Evolutionary conservation across 1,140 invertebrate species (phyloP).

Genomic region (Panagrolaimus sp.): DNA sequence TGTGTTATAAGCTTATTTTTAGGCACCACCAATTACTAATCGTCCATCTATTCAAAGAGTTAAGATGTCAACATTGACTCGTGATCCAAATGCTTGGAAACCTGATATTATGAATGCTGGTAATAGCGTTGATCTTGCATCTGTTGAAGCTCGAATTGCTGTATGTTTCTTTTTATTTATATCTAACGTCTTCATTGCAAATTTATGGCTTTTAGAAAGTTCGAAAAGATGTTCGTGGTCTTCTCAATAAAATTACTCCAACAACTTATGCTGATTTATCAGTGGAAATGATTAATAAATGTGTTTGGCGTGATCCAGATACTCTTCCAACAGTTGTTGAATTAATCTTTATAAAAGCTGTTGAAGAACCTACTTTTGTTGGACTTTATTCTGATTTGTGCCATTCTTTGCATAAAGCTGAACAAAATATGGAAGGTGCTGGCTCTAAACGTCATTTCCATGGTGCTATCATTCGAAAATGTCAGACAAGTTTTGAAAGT

Average conservation of each 20-base stretch:
- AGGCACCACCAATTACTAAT: not conserved
- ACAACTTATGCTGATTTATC: not conserved
- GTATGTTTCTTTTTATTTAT: too few species aligned
- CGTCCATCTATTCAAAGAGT: not conserved
- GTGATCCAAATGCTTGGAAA: not conserved
- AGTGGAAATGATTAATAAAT: not conserved
- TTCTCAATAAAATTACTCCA: conserved; percentile 1
- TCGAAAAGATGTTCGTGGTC: not conserved
- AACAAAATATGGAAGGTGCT: not conserved
- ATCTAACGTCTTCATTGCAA: too few species aligned
- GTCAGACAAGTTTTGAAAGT: not conserved
- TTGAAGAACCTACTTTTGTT: conserved; percentile 4
- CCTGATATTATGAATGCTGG: not conserved
- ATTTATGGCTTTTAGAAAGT: not conserved
- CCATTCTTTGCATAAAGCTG: not conserved
- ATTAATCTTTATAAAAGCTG: not conserved
- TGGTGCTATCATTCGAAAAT: not conserved
- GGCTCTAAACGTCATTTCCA: not conserved
- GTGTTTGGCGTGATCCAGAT: not conserved
- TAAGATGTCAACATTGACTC: not conserved
- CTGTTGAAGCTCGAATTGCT: too few species aligned
- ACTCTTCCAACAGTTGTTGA: not conserved
- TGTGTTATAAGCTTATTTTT: not conserved
- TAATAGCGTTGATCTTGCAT: not conserved
- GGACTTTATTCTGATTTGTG: conserved; percentile 7